These are phyloP conservation scores for Neodiprion pinetum DNA, from an alignment of 1,140 invertebrate species.

Conservation along the genomic window DNA sequence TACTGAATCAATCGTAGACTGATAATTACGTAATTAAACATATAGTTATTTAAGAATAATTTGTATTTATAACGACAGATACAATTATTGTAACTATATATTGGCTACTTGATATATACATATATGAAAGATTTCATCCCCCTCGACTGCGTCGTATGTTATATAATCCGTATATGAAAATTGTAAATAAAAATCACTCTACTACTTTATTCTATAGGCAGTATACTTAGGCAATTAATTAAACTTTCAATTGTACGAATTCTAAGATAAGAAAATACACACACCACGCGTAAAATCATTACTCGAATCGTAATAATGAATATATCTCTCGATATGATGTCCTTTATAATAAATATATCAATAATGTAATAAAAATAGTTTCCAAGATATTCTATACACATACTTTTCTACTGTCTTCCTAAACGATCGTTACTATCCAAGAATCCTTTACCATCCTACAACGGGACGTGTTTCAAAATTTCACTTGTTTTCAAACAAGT, in stretches of 20 bases:
- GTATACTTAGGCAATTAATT: not conserved
- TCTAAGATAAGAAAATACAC: too few relatives aligned
- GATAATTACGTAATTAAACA: not conserved
- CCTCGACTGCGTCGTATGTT: not conserved
- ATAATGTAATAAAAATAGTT: too few relatives aligned
- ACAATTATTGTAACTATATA: not conserved
- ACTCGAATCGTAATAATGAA: not conserved
- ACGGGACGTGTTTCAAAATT: too few relatives aligned
- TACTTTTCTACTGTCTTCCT: too few relatives aligned
- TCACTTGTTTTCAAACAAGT: too few relatives aligned
- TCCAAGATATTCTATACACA: too few relatives aligned
- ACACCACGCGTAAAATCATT: not conserved
- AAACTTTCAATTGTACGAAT: not conserved
- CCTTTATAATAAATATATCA: constrained; percentile 5
- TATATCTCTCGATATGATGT: constrained; percentile 1
- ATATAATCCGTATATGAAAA: not conserved
- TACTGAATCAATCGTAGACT: not conserved
- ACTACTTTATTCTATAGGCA: not conserved
- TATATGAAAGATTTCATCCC: not conserved
- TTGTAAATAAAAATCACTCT: not conserved
- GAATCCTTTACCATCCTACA: too few relatives aligned
- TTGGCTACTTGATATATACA: too few relatives aligned
- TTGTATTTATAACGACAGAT: not conserved
- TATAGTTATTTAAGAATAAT: not conserved
- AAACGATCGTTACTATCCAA: too few relatives aligned